A percentile compares a stretch with the other conserved stretches of the same genome.
Conservation (phyloP, 2,888 invertebrate genomes). For the Cephus rjabovi region DNA sequence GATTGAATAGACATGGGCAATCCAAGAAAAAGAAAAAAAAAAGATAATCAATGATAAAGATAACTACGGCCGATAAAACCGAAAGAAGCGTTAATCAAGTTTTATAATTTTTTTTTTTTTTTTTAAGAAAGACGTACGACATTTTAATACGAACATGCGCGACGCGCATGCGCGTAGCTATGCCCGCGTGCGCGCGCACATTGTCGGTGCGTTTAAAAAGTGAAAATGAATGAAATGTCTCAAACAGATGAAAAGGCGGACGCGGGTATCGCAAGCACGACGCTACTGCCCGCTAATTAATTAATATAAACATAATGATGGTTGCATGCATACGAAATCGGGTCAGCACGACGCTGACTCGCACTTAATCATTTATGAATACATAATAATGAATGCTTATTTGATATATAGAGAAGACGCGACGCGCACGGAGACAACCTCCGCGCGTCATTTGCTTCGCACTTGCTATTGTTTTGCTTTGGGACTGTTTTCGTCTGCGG, state of each 20-base stretch:
- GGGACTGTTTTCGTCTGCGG: not conserved
- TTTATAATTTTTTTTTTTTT: constrained; percentile 12
- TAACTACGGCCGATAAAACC: constrained; percentile 11
- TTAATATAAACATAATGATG: constrained; percentile 43
- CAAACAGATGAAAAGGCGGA: not conserved
- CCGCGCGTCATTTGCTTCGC: constrained; percentile 55
- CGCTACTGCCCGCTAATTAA: constrained; percentile 40
- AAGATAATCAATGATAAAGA: not conserved
- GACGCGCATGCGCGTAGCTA: not conserved
- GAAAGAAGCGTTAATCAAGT: constrained; percentile 31
- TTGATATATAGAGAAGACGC: constrained; percentile 44
- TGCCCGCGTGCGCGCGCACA: constrained; percentile 3
- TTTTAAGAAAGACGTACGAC: not conserved
- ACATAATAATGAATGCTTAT: constrained; percentile 38
- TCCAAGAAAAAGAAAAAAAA: not conserved
- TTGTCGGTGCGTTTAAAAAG: constrained; percentile 6
- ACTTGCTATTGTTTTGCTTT: constrained; percentile 48
- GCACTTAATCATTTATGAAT: constrained; percentile 46
- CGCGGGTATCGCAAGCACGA: constrained; percentile 38
- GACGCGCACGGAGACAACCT: constrained; percentile 56
- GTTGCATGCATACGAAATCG: constrained; percentile 49
- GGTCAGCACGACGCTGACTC: constrained; percentile 50
- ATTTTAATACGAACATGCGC: not conserved
- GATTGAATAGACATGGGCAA: not conserved
- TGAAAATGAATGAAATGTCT: constrained; percentile 3